Percentiles rank a stretch among this genome's conserved stretches.
Conservation (phyloP, 2,797 vertebrate species). For the Octomys mimax region DNA sequence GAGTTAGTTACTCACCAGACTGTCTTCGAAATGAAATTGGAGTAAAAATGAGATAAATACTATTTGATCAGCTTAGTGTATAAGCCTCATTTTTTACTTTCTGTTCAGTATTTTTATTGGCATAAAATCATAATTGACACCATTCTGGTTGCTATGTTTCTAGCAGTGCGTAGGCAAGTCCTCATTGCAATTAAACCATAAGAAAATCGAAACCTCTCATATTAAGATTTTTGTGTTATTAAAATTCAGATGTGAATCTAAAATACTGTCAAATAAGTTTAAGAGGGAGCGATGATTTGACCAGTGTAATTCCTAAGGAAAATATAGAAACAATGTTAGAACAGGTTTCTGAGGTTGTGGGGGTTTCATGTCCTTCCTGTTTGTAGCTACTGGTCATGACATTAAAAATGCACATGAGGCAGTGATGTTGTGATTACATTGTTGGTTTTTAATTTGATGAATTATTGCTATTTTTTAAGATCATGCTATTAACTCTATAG, state of each 20-base stretch:
- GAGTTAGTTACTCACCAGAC: not conserved
- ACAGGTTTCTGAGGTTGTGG: not conserved
- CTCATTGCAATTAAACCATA: slow-evolving; percentile 16
- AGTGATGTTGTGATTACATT: not conserved
- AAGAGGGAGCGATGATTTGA: not conserved
- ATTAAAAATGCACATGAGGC: not conserved
- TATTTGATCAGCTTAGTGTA: not conserved
- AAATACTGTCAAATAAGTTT: not conserved
- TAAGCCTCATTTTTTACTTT: not conserved
- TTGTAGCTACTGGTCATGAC: not conserved
- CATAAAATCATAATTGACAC: slow-evolving; percentile 34
- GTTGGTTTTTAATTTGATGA: not conserved
- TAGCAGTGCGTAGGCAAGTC: not conserved
- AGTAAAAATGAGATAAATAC: not conserved
- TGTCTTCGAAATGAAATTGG: not conserved
- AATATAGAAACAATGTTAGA: not conserved
- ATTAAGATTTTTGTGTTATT: not conserved
- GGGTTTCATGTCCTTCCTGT: not conserved
- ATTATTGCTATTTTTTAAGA: not conserved
- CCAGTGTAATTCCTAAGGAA: not conserved
- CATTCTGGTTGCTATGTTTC: not conserved
- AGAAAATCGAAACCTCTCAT: not conserved
- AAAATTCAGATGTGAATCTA: slow-evolving; percentile 38
- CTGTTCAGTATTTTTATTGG: not conserved
- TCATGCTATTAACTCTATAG: not conserved